Evolutionary conservation across 2,888 invertebrate species (phyloP), one percentile per base, ranked within the genome.

Genomic region (Standfussiana lucernea): DNA sequence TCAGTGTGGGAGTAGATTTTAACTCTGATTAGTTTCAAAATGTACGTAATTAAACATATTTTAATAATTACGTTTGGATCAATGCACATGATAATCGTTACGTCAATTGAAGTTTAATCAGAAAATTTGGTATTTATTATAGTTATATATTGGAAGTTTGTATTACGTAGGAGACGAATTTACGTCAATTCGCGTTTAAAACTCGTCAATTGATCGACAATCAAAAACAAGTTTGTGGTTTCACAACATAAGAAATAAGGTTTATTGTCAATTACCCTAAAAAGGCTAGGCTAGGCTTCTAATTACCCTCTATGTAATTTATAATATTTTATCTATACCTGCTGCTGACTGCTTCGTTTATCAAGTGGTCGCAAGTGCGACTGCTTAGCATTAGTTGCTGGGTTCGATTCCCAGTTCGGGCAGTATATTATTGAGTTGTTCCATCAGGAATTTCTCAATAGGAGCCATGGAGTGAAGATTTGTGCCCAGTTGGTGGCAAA

Each of bases 61-160:
- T n/a, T n/a, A n/a, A 72, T 72, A 24, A 42, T 71, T 40, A 79
- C 37, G 3, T 35, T 32, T 47, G 35, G 47, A 80, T 80, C 72
- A 80, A 72, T 65, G 47, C 47, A 59, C 72, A 40, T 40, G 15
- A 15, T 32, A 15, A 28, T 59, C 56, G 28, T 65, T 65, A 56
- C 0, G 40, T 72, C 47, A 79, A 72, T 72, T 65, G 13, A 79
- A 71, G 45, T 53, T 35, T 79, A 71, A 72, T 47, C 13, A 24
- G 40, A 79, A 56, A 32, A 47, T 47, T 64, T 40, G 1, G 32
- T 62, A 71, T 15, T 37, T 77, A 42, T 42, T 13, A 3, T 8
- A 50, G 47, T 47, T 47, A 42, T 10, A 11, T 32, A 35, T 24
- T 24, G 1, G 18, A 24, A 11, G 18, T 62, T 13, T 24, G 24